Evolutionary conservation across 2,113 vertebrate species (phyloP).

Genomic region (Ochotona princeps): DNA sequence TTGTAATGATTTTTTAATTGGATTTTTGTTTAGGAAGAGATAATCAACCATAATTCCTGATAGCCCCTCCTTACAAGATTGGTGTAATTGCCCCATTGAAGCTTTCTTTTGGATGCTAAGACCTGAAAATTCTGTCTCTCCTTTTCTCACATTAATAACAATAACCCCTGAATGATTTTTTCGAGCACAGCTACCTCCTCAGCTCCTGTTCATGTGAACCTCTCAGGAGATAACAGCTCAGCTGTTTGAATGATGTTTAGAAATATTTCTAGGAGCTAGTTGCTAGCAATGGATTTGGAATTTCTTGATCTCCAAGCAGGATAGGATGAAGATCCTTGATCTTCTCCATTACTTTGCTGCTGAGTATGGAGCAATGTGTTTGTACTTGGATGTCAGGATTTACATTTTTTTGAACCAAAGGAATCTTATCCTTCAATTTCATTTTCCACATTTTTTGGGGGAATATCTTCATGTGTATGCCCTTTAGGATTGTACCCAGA

Average conservation of each 20-base stretch:
- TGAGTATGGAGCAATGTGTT: background rate
- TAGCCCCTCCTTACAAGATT: constrained; percentile 47
- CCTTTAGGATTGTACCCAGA: background rate
- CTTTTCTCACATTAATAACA: constrained; percentile 45
- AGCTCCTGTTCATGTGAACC: background rate
- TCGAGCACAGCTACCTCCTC: constrained; percentile 50
- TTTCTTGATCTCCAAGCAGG: background rate
- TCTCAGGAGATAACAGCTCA: constrained; percentile 2
- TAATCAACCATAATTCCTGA: constrained; percentile 75
- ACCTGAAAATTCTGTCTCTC: constrained; percentile 17
- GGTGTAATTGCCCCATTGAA: constrained; percentile 53
- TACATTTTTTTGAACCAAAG: no score
- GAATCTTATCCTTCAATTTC: no score
- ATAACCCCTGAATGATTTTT: constrained; percentile 53
- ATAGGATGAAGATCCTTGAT: background rate
- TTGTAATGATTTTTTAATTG: constrained; percentile 79
- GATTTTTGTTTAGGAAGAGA: constrained; percentile 80
- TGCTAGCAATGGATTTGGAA: background rate
- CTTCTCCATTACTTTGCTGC: background rate
- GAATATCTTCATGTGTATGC: no score
- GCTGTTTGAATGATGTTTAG: constrained; percentile 27
- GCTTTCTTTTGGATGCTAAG: constrained; percentile 53
- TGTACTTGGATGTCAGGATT: no score
- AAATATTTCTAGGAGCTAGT: constrained; percentile 36
- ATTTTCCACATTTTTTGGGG: no score